A percentile compares a stretch with the other conserved stretches of the same genome.
These are phyloP conservation scores for Egretta garzetta DNA, from an alignment of 2,113 vertebrate species.

Conservation along the genomic window DNA sequence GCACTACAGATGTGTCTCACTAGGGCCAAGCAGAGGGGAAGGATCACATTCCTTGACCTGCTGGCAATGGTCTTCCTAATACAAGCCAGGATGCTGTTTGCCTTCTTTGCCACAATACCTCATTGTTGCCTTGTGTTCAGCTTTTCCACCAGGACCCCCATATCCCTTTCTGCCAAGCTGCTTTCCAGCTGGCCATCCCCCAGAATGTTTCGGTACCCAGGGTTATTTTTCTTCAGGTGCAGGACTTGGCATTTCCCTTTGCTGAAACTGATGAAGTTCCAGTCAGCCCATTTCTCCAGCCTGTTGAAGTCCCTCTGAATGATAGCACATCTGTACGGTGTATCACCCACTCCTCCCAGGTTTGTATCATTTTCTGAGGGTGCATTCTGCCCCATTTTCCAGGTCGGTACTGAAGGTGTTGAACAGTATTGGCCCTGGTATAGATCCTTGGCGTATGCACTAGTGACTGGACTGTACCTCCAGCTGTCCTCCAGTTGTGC, in stretches of 20 bases:
- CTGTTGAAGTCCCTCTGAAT: not conserved
- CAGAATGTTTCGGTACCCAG: no score
- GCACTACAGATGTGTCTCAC: not conserved
- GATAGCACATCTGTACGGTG: not conserved
- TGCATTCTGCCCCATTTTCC: not conserved
- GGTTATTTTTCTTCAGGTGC: not conserved
- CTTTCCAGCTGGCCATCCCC: not conserved
- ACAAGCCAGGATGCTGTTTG: not conserved
- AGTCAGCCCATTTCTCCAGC: not conserved
- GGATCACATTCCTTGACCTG: not conserved
- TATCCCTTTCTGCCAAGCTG: not conserved
- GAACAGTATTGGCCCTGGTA: not conserved
- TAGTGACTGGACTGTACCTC: not conserved
- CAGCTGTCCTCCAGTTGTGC: not conserved
- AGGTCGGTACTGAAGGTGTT: not conserved
- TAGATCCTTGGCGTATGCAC: not conserved
- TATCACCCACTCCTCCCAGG: not conserved
- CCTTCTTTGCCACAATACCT: not conserved
- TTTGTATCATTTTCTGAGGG: not conserved
- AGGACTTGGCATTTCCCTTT: not conserved
- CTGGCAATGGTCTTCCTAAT: not conserved
- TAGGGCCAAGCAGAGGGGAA: not conserved
- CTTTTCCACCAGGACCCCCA: not conserved
- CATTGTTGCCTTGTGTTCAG: not conserved
- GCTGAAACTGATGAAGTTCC: not conserved